phyloP scores from a whole-genome alignment of 2,888 invertebrate species.

The Drosophila anomelani region DNA sequence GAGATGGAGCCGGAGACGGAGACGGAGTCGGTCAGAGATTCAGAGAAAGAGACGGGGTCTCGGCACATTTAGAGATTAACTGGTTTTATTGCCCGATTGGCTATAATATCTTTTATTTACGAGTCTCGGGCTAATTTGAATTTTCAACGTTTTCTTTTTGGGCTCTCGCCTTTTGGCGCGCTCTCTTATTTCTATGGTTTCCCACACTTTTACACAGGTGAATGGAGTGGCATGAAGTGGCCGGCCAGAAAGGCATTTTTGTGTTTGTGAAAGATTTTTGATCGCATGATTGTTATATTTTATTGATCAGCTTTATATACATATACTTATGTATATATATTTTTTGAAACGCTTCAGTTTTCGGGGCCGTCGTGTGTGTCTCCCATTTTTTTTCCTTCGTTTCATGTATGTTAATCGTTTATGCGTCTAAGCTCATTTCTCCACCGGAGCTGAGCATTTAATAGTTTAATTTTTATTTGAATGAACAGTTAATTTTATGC shows the following conservation, averaged over 20 bases:
- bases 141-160: constrained; percentile 81
- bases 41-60: constrained; percentile 24
- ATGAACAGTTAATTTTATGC: constrained; percentile 82
- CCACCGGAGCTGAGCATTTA: constrained; percentile 56
- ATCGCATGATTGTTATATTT: constrained; percentile 81
- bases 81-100: constrained; percentile 81
- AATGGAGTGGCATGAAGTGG: constrained; percentile 49
- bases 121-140: constrained; percentile 83
- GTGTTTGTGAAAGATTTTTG: constrained; percentile 76
- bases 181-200: constrained; percentile 76
- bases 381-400: constrained; percentile 20
- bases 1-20: constrained; percentile 17
- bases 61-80: constrained; percentile 79
- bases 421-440: constrained; percentile 73
- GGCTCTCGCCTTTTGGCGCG: constrained; percentile 44
- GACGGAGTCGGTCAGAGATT: constrained; percentile 5
- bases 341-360: constrained; percentile 77
- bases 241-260: constrained; percentile 19
- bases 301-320: constrained; percentile 72
- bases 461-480: constrained; percentile 81
- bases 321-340: constrained; percentile 22
- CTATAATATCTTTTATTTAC: constrained; percentile 83
- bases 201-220: constrained; percentile 83
- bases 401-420: constrained; percentile 79
- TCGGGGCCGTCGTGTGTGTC: constrained; percentile 72